Conservation (phyloP, 1,140 invertebrate species). For the Scaptomyza montana region DNA sequence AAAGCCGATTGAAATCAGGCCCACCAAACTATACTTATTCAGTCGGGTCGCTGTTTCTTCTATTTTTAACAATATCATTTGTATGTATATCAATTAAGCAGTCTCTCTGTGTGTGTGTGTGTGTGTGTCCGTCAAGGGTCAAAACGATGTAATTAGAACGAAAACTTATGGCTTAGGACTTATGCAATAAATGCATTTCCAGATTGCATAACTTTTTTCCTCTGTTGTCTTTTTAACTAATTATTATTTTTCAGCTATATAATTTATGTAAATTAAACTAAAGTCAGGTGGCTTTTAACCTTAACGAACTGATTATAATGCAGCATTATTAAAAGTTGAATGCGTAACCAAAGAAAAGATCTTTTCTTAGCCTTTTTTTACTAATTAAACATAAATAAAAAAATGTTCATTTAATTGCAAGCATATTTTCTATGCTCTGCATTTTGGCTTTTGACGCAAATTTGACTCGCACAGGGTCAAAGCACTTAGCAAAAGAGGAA, state of each 20-base stretch:
- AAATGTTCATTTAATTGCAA: too few relatives aligned
- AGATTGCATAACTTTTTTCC: conserved; percentile 57
- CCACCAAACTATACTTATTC: conserved; percentile 8
- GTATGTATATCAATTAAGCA: not conserved
- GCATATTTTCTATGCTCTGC: conserved; percentile 4
- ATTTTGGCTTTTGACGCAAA: conserved; percentile 2
- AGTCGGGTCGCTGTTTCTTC: not conserved
- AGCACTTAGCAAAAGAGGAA: conserved; percentile 62
- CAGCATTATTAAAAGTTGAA: not conserved
- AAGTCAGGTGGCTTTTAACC: not conserved
- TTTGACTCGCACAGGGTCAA: conserved; percentile 71
- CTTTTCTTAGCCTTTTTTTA: too few relatives aligned
- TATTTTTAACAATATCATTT: not conserved
- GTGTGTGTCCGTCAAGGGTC: not conserved
- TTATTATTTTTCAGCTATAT: conserved; percentile 41
- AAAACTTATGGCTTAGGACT: conserved; percentile 24
- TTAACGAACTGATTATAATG: not conserved
- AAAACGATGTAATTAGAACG: conserved; percentile 56
- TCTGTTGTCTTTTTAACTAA: conserved; percentile 6
- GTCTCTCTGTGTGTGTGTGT: not conserved
- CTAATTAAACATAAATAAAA: too few relatives aligned
- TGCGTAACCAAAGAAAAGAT: not conserved
- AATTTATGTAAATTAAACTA: conserved; percentile 67
- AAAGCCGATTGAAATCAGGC: conserved; percentile 21
- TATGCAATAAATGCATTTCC: conserved; percentile 19